These are phyloP conservation scores for Sphaeridia pumilis DNA, from an alignment of 2,888 invertebrate genomes.

Conservation along the genomic window DNA sequence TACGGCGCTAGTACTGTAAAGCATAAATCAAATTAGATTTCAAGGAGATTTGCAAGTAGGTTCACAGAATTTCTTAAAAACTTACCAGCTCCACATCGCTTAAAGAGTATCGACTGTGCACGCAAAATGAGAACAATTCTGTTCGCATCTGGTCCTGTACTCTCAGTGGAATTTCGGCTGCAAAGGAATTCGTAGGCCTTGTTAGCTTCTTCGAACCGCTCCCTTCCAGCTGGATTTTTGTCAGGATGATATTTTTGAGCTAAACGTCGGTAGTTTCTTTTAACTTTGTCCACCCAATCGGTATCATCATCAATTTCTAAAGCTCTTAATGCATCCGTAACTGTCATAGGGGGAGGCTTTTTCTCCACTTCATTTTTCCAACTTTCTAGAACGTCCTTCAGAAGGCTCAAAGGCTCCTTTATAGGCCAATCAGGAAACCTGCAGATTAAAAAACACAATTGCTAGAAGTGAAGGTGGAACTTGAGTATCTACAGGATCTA, in stretches of 20 bases:
- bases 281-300: conserved; percentile 65
- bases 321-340: conserved; percentile 80
- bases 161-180: conserved; percentile 73
- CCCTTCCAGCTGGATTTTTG: conserved; percentile 90
- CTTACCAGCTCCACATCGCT: conserved; percentile 74
- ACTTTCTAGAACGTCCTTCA: conserved; percentile 89
- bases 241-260: conserved; percentile 98
- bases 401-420: conserved; percentile 75
- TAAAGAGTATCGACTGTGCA: conserved; percentile 89
- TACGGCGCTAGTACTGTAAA: conserved; percentile 72
- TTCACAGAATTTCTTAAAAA: too few relatives aligned
- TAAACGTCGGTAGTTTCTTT: conserved; percentile 90
- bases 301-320: conserved; percentile 53
- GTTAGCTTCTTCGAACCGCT: conserved; percentile 79
- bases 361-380: conserved; percentile 98
- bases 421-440: conserved; percentile 96
- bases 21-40: too few relatives aligned
- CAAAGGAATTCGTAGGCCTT: conserved; percentile 97
- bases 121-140: conserved; percentile 83
- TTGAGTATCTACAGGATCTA: too few relatives aligned
- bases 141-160: conserved; percentile 74
- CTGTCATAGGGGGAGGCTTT: conserved; percentile 93
- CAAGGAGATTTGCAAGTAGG: too few relatives aligned
- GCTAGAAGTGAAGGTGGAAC: too few relatives aligned
- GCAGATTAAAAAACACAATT: too few relatives aligned